Conservation (phyloP, 1,140 invertebrate genomes). For the Aphidius gifuensis region DNA sequence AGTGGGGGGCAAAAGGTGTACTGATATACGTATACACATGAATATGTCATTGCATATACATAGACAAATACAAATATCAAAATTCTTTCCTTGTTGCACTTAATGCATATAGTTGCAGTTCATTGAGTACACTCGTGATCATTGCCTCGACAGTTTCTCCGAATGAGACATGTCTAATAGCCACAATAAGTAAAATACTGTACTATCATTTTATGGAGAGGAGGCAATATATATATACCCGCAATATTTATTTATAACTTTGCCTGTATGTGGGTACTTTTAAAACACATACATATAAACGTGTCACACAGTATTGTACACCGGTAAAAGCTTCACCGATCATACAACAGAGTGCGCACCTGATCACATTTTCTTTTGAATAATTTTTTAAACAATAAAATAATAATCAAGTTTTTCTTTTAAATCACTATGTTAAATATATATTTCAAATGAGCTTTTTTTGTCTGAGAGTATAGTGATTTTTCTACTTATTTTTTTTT, state of each 20-base stretch:
- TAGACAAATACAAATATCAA: too few relatives aligned
- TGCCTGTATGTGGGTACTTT: too few relatives aligned
- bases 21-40: too few relatives aligned
- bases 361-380: not conserved
- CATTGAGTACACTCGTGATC: conserved; percentile 6
- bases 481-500: too few relatives aligned
- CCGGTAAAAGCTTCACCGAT: conserved; percentile 1
- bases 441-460: too few relatives aligned
- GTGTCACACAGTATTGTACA: not conserved
- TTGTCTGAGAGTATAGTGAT: too few relatives aligned
- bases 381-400: too few relatives aligned
- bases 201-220: not conserved
- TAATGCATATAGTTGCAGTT: too few relatives aligned
- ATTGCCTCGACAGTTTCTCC: conserved; percentile 7
- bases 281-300: too few relatives aligned
- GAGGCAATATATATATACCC: not conserved
- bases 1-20: not conserved
- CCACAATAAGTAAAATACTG: conserved; percentile 8
- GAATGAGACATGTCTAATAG: conserved; percentile 13
- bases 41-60: too few relatives aligned
- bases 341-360: conserved; percentile 10
- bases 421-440: too few relatives aligned
- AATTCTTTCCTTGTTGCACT: conserved; percentile 3
- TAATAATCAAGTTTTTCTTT: too few relatives aligned
- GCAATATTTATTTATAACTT: not conserved